These are phyloP conservation scores for Chydorus sphaericus DNA, from an alignment of 2,888 invertebrate species.

Conservation along the genomic window DNA sequence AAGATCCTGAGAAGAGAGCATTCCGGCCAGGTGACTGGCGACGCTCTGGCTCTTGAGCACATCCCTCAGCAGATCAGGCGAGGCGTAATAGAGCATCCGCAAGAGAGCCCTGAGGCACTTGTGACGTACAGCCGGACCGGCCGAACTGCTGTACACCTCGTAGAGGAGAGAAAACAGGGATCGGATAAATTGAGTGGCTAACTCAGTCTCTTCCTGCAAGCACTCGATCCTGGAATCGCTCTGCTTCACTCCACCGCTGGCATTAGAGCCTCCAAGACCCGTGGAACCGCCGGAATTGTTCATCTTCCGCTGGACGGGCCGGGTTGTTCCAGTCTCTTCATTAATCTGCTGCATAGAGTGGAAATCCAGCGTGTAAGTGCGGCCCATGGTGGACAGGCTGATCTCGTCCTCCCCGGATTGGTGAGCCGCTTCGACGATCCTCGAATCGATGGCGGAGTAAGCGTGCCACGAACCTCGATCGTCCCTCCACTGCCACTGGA, in stretches of 20 bases:
- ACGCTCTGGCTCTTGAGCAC: constrained; percentile 57
- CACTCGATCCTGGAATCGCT: constrained; percentile 52
- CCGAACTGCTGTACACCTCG: constrained; percentile 96
- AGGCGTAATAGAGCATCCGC: constrained; percentile 90
- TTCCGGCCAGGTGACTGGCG: constrained; percentile 92
- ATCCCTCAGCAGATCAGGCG: constrained; percentile 61
- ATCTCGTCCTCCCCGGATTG: constrained; percentile 90
- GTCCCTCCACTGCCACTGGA: constrained; percentile 95
- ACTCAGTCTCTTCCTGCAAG: constrained; percentile 49
- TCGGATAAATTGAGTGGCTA: constrained; percentile 51
- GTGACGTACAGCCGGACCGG: constrained; percentile 92
- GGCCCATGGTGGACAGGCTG: constrained; percentile 75
- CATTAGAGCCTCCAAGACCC: constrained; percentile 15
- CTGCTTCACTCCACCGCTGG: constrained; percentile 19
- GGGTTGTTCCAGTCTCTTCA: constrained; percentile 88
- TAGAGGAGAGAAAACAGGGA: constrained; percentile 87
- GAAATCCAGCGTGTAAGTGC: constrained; percentile 91
- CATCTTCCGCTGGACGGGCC: constrained; percentile 70
- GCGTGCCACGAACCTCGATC: constrained; percentile 81
- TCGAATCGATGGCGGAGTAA: constrained; percentile 82
- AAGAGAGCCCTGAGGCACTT: constrained; percentile 90
- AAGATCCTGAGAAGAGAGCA: constrained; percentile 93
- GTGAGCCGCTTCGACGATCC: constrained; percentile 86
- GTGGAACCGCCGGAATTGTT: constrained; percentile 21
- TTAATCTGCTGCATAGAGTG: constrained; percentile 97